Percentiles rank a stretch among this genome's conserved stretches.
These are phyloP conservation scores for Mesocricetus auratus DNA, from an alignment of 2,113 vertebrate genomes.

Conservation along the genomic window DNA sequence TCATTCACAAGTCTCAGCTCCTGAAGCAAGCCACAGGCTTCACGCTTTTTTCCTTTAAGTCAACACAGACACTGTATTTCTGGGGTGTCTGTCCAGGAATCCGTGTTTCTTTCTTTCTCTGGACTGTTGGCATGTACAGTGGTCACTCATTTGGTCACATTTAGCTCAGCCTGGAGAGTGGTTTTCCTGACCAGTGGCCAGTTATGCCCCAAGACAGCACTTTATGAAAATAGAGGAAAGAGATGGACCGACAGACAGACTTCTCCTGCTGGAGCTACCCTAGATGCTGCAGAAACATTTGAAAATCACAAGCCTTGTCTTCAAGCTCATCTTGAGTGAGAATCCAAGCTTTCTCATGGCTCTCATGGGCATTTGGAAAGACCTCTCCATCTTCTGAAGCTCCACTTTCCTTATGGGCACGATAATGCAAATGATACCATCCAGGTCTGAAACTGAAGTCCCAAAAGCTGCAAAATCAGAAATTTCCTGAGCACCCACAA, in stretches of 20 bases:
- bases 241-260: neutral
- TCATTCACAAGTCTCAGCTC: neutral
- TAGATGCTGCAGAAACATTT: neutral
- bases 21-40: neutral
- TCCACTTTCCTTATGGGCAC: neutral
- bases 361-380: neutral
- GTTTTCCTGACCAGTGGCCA: neutral
- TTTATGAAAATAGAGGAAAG: neutral
- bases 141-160: neutral
- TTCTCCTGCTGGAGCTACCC: neutral
- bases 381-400: neutral
- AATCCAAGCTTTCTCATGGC: neutral
- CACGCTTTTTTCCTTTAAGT: neutral
- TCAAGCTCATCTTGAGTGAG: neutral
- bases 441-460: neutral
- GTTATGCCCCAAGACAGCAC: neutral
- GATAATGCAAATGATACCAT: neutral
- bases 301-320: neutral
- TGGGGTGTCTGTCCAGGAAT: neutral
- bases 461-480: neutral
- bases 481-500: neutral
- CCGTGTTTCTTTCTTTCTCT: neutral
- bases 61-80: neutral
- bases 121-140: neutral
- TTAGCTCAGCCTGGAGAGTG: neutral